Evolutionary conservation across 2,888 invertebrate species (phyloP), one percentile per base, ranked within the genome.

Genomic region (Pristionchus japonicus): DNA sequence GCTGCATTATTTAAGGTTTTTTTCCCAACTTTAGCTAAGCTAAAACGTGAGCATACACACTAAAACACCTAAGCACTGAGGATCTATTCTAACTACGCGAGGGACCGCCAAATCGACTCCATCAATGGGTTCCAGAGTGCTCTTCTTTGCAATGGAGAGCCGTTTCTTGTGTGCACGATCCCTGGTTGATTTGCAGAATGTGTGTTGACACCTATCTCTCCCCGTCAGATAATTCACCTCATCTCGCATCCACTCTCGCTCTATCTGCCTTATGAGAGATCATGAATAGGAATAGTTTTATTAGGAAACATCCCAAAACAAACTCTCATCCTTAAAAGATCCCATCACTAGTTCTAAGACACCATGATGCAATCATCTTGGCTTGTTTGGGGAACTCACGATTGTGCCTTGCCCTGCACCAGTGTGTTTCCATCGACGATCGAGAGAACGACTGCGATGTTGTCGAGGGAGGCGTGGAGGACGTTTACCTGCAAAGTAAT

Each of bases 401-500:
- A 64, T 34, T 86, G 88, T 31, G 88, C 88, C 37, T 89, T 88
- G 17, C 90, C 90, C 27, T 86, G 61, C n/a, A 88, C 89, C 1
- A 57, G 52, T 13, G 88, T 64, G 37, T 88, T 47, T 0, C 86
- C 86, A 13, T 82, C 61, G 43, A 52, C 49, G 37, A 87, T 64
- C 27, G 87, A 84, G 20, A 89, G 80, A 20, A 89, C 84, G n/a
- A 88, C 88, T 20, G 84, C 70, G 43, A 88, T 74, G 64, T 90
- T 86, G 40, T 74, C 43, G 34, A 89, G 74, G 23, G 77, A 70
- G 13, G 86, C 89, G 27, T 88, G 67, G 1, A 89, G 83, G n/a
- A 88, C 88, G 49, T 89, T 89, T 6, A 89, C 87, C 89, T 89
- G 83, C 57, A 80, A 34, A n/a, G n/a, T n/a, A n/a, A n/a, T n/a